Evolutionary conservation across 2,113 vertebrate genomes (phyloP), one percentile per base, ranked within the genome.

Genomic region (Tauraco erythrolophus): DNA sequence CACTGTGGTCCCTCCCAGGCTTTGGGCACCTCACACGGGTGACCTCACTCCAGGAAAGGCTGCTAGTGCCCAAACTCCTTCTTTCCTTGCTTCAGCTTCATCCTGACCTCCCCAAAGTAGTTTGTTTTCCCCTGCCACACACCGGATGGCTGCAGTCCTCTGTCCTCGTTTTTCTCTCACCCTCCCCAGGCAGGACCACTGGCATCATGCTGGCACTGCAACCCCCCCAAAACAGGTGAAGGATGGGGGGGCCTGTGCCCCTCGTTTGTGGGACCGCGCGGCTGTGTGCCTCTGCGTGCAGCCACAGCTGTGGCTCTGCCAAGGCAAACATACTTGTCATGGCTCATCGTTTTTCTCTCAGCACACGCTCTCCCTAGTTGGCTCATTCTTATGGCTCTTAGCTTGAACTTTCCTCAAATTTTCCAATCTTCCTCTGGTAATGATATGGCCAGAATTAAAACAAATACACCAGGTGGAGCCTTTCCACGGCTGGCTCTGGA

Each of bases 291-390:
- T 91, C 46, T 43, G 9, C 2, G 1, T 61, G 53, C 78, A 93
- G 88, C 65, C 64, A 41, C 51, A 41, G 83, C 76, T 51, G 24
- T 2, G 82, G 51, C 51, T 89, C 94, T 1, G 77, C 89, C 91
- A 96, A 95, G 83, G 48, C 79, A 96, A 94, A 91, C 77, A 81
- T 43, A 48, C 72, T 91, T 87, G 62, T 86, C 88, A 57, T 4
- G 8, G 58, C 30, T 48, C 64, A 56, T 80, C 79, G 37, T 86
- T 76, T 61, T 94, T 88, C 82, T 92, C 83, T 57, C 92, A 79
- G 81, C 13, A 2, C 12, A 19, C 14, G 7, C 70, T 92, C 56
- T 46, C 46, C 50, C 60, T 31, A n/a, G 16, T 87, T 92, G 15
- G 10, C 19, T 95, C 46, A 58, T 88, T 92, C 60, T 75, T 88